Base-by-base conservation (phyloP, 2,888 invertebrate species). In the Lycocerus yunnanus region DNA sequence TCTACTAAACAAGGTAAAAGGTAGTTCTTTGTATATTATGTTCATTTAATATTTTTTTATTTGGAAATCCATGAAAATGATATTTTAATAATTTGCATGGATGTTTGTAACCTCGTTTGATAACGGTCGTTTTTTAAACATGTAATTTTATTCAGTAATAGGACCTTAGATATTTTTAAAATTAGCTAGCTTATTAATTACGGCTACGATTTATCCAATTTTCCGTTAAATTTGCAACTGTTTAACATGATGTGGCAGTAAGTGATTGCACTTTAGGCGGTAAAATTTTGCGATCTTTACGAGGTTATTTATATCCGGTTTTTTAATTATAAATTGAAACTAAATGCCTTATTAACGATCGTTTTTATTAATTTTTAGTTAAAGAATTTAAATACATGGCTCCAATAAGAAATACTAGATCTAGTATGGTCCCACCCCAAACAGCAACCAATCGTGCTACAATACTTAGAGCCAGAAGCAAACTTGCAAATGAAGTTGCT, bases 401-500 rank as follows among this genome's bases (percentile, higher is more conserved):
- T 86, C 92, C 92, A 85, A 89, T 90, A 73, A 89, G 90, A 88
- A 86, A 89, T 87, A 86, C 90, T 83, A 89, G 88, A 79, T 88
- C 88, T 82, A 87, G 89, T 72, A 82, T 80, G 18, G 75, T 67
- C 58, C 58, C 16, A 21, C 27, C 80, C 16, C 68, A 75, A 58
- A 85, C 89, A 67, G 81, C 88, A 77, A 87, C 86, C 79, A 89
- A 89, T 83, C 88, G 91, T 21, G 89, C 91, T 68, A 89, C 89
- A 14, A 24, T 24, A 81, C 91, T 92, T 76, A 89, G 93, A 85
- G 92, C 91, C 87, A 82, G 81, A 75, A 73, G 81, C 1, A 76
- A 80, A 27, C 70, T 69, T 9, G 66, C 73, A 59, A 78, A 75
- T 74, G 79, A 76, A 71, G 75, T 74, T 71, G 77, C 74, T 69